These are phyloP conservation scores for Vireo altiloquus DNA, from an alignment of 2,113 vertebrate species.

Conservation along the genomic window DNA sequence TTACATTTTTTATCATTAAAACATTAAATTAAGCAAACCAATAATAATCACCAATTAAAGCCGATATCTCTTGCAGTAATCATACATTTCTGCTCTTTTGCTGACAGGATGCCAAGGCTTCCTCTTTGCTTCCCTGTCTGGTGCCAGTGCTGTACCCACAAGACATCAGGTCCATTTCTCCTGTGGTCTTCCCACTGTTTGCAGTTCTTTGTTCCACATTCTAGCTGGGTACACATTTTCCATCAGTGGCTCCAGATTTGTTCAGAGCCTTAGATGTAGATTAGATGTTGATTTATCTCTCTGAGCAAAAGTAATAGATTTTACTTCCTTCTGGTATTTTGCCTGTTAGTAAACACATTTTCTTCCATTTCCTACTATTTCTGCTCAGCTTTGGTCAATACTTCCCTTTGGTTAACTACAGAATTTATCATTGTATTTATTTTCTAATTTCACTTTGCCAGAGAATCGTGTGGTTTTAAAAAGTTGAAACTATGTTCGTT, in stretches of 20 bases:
- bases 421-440: background rate
- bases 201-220: background rate
- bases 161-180: background rate
- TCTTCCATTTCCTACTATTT: background rate
- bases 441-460: background rate
- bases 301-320: background rate
- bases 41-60: background rate
- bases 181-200: background rate
- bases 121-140: background rate
- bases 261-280: background rate
- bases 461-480: background rate
- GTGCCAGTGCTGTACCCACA: background rate
- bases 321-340: background rate
- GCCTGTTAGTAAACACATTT: background rate
- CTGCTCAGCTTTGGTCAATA: background rate
- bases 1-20: background rate
- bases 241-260: background rate
- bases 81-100: background rate
- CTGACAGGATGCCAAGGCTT: background rate
- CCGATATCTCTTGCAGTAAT: background rate
- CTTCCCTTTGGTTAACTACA: background rate
- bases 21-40: background rate
- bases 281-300: background rate
- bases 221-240: background rate
- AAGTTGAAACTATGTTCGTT: background rate